Percentiles rank a stretch among this genome's conserved stretches.
These are phyloP conservation scores for Chloropsis cyanopogon DNA, from an alignment of 2,113 vertebrate species.

Conservation along the genomic window DNA sequence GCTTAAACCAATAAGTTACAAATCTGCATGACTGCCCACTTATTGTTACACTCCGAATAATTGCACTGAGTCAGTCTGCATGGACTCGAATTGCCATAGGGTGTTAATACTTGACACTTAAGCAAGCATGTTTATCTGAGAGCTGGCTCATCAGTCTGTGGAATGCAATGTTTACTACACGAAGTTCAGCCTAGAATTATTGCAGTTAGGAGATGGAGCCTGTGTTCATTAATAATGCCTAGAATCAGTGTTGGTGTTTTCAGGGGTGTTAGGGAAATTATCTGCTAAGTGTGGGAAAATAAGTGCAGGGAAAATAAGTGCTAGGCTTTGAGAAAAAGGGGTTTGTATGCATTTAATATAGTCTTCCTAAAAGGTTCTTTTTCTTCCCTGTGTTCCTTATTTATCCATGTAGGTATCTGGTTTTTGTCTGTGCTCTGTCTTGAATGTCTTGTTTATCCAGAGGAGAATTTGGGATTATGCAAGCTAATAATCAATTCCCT, in stretches of 20 bases:
- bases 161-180: slow-evolving; percentile 1
- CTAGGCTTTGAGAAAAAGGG: not conserved
- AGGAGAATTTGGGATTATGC: not conserved
- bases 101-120: slow-evolving; percentile 43
- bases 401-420: not conserved
- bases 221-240: not conserved
- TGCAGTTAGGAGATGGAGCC: not conserved
- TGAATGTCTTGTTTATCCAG: not conserved
- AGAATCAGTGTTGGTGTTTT: not conserved
- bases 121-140: slow-evolving; percentile 37
- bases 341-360: not conserved
- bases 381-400: not conserved
- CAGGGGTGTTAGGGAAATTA: not conserved
- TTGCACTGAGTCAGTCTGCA: slow-evolving; percentile 51
- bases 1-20: slow-evolving; percentile 60
- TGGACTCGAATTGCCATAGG: slow-evolving; percentile 30
- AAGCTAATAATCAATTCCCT: not conserved
- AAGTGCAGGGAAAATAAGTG: not conserved
- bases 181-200: not conserved
- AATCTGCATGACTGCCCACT: slow-evolving; percentile 55
- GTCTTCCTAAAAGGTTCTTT: not conserved
- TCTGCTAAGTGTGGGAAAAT: not conserved
- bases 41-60: slow-evolving; percentile 39
- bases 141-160: not conserved
- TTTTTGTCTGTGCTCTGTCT: not conserved